Conservation (phyloP, 2,888 invertebrate species). For the Cantharis flavilabris region DNA sequence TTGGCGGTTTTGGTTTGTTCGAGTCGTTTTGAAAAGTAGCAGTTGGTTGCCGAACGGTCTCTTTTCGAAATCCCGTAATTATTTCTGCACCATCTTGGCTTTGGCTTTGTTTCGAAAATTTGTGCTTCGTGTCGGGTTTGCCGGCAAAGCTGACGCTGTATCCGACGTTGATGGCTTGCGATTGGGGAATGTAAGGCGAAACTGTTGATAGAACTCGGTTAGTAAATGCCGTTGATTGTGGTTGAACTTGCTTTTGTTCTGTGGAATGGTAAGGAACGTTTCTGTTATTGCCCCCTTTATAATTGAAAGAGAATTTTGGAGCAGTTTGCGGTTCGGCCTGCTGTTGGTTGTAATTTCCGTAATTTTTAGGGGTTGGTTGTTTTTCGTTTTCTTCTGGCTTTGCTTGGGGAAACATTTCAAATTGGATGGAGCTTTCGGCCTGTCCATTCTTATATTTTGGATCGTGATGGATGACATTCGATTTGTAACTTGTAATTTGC, state of each 20-base stretch:
- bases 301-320: neutral
- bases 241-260: neutral
- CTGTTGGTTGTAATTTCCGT: neutral
- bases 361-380: neutral
- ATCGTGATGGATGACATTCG: slow-evolving; percentile 39
- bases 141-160: slow-evolving; percentile 48
- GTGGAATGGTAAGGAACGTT: neutral
- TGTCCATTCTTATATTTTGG: slow-evolving; percentile 38
- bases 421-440: slow-evolving; percentile 41
- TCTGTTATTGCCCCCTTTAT: neutral
- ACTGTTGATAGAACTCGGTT: neutral
- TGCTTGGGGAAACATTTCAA: slow-evolving; percentile 19
- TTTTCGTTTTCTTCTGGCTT: neutral
- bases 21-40: neutral
- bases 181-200: slow-evolving; percentile 10
- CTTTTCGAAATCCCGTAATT: slow-evolving; percentile 40
- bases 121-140: slow-evolving; percentile 1
- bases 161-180: slow-evolving; percentile 46
- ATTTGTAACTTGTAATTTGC: slow-evolving; percentile 32
- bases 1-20: slow-evolving; percentile 27
- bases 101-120: slow-evolving; percentile 14
- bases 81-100: slow-evolving; percentile 33
- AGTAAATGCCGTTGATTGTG: neutral
- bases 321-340: neutral
- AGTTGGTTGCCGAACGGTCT: slow-evolving; percentile 39